Conservation (phyloP, 2,888 invertebrate genomes). For the Luffia ferchaultella region DNA sequence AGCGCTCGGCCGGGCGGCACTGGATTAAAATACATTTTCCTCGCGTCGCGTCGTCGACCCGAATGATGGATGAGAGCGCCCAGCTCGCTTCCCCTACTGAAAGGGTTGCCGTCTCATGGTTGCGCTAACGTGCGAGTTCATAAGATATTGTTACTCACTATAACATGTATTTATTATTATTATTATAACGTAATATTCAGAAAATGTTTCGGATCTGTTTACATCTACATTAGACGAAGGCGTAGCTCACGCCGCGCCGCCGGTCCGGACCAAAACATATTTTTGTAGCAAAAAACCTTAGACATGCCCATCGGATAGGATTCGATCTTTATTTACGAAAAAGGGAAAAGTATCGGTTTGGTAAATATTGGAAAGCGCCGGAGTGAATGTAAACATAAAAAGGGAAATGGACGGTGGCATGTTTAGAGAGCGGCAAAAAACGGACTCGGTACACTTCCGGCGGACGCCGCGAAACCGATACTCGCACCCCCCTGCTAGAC, state of each 20-base stretch:
- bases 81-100: background rate
- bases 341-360: background rate
- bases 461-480: background rate
- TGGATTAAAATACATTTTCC: constrained; percentile 66
- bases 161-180: too few species aligned
- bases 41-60: constrained; percentile 8
- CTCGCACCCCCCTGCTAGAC: constrained; percentile 13
- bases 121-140: too few species aligned
- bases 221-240: too few species aligned
- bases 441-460: constrained; percentile 1
- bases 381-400: background rate
- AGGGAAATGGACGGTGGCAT: background rate
- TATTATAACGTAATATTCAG: too few species aligned
- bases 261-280: background rate
- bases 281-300: background rate
- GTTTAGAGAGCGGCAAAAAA: background rate
- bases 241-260: background rate
- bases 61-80: constrained; percentile 4
- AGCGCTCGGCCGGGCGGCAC: constrained; percentile 47
- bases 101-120: background rate
- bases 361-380: constrained; percentile 2
- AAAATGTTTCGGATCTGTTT: too few species aligned
- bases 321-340: background rate
- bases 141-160: too few species aligned
- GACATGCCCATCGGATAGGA: background rate